Percentiles rank a stretch among this genome's conserved stretches.
These are phyloP conservation scores for Rhinella marina DNA, from an alignment of 2,797 vertebrate species.

Conservation along the genomic window DNA sequence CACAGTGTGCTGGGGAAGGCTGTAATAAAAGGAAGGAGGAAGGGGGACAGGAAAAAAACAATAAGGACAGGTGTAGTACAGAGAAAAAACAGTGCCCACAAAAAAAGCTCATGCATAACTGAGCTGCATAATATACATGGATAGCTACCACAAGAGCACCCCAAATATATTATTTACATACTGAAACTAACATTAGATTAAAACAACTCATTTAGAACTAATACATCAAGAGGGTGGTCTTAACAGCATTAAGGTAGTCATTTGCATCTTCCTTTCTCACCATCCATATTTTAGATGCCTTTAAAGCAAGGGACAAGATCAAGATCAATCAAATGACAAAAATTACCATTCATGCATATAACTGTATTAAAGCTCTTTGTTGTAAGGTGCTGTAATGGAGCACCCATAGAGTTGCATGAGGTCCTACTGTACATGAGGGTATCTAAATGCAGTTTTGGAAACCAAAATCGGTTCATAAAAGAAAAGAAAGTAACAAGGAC, in stretches of 20 bases:
- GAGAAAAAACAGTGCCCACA: not conserved
- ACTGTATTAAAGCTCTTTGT: not conserved
- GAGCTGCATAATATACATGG: not conserved
- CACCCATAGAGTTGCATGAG: not conserved
- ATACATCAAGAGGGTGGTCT: not conserved
- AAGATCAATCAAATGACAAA: not conserved
- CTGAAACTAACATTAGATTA: not conserved
- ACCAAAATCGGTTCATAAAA: too few relatives aligned
- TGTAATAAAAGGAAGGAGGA: conserved; percentile 66
- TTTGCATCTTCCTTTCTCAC: not conserved
- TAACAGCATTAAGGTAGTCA: not conserved
- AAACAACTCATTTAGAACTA: not conserved
- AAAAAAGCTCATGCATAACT: not conserved
- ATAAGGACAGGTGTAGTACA: not conserved
- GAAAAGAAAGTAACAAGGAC: too few relatives aligned
- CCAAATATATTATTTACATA: not conserved
- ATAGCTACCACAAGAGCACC: not conserved
- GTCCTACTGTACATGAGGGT: not conserved
- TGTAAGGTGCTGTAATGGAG: not conserved
- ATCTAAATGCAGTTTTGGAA: too few relatives aligned
- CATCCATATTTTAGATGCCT: not conserved
- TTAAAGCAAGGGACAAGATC: not conserved
- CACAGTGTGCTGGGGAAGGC: conserved; percentile 82
- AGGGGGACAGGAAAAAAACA: conserved; percentile 18
- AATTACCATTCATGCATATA: not conserved